Conservation (phyloP, 2,113 vertebrate genomes). For the Cettia cetti region DNA sequence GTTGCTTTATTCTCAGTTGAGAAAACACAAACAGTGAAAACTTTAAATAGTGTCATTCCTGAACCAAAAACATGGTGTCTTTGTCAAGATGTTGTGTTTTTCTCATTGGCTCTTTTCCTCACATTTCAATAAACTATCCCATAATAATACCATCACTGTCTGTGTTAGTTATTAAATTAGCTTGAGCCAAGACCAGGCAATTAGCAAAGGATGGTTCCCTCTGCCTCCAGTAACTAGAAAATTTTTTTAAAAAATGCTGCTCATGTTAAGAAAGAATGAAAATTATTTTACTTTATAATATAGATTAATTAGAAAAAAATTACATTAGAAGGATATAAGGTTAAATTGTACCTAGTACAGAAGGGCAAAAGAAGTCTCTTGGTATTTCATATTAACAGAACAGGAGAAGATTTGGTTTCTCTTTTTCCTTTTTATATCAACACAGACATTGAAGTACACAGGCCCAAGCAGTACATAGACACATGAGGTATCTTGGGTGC, state of each 20-base stretch:
- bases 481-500: background rate
- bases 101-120: background rate
- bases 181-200: background rate
- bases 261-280: background rate
- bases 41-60: background rate
- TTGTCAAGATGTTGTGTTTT: background rate
- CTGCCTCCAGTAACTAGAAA: background rate
- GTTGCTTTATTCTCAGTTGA: background rate
- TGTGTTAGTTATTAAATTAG: background rate
- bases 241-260: background rate
- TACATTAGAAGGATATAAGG: background rate
- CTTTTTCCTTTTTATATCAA: background rate
- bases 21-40: background rate
- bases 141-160: background rate
- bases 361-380: background rate
- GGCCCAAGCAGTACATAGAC: no score
- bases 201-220: background rate
- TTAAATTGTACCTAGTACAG: background rate
- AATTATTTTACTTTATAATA: background rate
- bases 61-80: background rate
- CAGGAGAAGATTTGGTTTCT: background rate
- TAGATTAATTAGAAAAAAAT: background rate
- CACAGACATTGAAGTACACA: background rate
- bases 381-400: background rate
- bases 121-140: background rate